Base-by-base conservation (phyloP, 2,113 vertebrate species). In the Okapia johnstoni region DNA sequence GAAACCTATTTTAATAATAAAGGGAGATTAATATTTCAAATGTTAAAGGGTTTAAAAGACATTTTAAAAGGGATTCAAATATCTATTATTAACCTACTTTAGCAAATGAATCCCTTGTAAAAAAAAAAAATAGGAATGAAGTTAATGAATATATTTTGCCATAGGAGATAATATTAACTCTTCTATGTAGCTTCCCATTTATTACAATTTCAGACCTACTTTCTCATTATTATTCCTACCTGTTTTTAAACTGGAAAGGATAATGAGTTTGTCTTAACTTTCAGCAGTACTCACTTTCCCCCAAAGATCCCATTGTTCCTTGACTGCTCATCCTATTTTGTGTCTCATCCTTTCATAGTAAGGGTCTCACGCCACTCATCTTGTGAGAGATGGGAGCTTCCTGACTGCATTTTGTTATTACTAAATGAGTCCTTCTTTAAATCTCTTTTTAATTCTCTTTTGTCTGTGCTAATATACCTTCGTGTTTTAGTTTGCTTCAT, bases 1-100 rank as follows among this genome's bases (percentile, higher is more conserved):
- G 80, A 93, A 90, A 66, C 7, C n/a, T 93, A 23, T n/a, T 89
- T 92, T 93, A 89, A 40, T 91, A 97, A 85, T 88, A 94, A 87
- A 30, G 17, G 76, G n/a, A 95, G 23, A 90, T 95, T 85, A 84
- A 40, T 93, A 23, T 96, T 97, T 97, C 52, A 96, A 90, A 48
- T 90, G n/a, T 76, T 76, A 76, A 76, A 76, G 70, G 70, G 70
- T 43, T 76, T 76, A 76, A 13, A 76, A 76, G 70, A 76, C 36
- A 76, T 76, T 76, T 76, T 76, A 25, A 76, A 76, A 43, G 36
- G 21, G 36, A 30, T 96, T 97, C 46, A 96, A 90, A 54, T 93
- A 30, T 60, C 91, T 96, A 11, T 86, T 95, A 94, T 12, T 93
- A 80, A 94, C 55, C 57, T 97, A 40, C 85, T 96, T 93, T 86